Base-by-base conservation (phyloP, 2,888 invertebrate species). In the Chaetoderma sp. region DNA sequence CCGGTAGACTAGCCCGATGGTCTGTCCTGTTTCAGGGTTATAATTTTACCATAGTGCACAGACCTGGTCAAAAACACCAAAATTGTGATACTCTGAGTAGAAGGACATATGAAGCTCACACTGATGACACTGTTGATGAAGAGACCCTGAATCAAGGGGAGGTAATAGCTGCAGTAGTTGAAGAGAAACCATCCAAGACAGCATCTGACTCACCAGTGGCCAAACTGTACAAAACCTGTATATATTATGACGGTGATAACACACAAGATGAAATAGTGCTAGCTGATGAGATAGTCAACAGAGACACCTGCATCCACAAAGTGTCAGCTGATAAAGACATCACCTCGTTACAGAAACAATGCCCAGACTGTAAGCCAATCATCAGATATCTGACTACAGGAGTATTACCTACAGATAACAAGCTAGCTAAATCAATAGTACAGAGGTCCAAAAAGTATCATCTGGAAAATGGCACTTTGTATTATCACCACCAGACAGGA, bases 1-100 rank as follows among this genome's bases (percentile, higher is more conserved):
- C 61, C 27, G 58, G 68, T 28, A 54, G 62, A 52, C 45, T 71
- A 27, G 63, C 63, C 1, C n/a, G 67, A 33, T 72, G 70, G 68
- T 33, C 63, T 44, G n/a, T n/a, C n/a, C n/a, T n/a, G n/a, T n/a
- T 65, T 5, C 55, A 44, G 10, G 52, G 36, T 8, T 65, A 55
- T 32, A 39, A 56, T 18, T 58, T 62, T 23, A 30, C 33, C 1
- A 62, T 66, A n/a, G 4, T 13, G 27, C 27, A 50, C 50, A 50
- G 18, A 30, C 6, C 21, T 13, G 50, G 71, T 10, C 32, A 55
- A 42, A 33, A 16, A 2, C 68, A 71, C 58, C 42, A 39, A 27
- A 67, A 59, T 28, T 10, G 27, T 6, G 50, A 50, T 25, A n/a
- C n/a, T n/a, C 60, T 74, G 8, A 67, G 65, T 4, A 23, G 72